phyloP scores from a whole-genome alignment of 2,113 vertebrate genomes.

The Oryzias woworae region DNA sequence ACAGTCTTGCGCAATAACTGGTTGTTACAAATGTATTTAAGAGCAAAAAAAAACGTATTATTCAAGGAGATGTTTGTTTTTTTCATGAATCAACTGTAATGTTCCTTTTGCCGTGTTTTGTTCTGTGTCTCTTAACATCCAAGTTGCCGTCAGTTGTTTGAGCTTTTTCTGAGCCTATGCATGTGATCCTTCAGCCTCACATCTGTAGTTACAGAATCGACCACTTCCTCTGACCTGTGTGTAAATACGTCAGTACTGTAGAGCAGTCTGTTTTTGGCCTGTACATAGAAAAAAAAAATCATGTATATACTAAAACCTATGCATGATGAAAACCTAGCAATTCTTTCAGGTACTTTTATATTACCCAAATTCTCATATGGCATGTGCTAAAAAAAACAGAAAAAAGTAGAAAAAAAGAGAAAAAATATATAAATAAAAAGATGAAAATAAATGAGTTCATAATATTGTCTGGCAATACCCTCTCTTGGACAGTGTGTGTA shows the following conservation, averaged over 20 bases:
- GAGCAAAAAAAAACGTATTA: conserved; percentile 60
- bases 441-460: conserved; percentile 76
- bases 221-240: conserved; percentile 73
- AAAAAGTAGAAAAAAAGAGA: conserved; percentile 53
- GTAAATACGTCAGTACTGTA: conserved; percentile 89
- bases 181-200: conserved; percentile 61
- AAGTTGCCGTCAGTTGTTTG: conserved; percentile 45
- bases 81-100: conserved; percentile 52
- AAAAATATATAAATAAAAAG: conserved; percentile 60
- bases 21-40: conserved; percentile 45
- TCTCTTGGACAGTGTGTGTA: conserved; percentile 73
- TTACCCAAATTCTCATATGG: conserved; percentile 86
- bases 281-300: conserved; percentile 67
- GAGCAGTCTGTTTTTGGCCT: conserved; percentile 82
- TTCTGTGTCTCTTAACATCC: conserved; percentile 56
- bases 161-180: conserved; percentile 61
- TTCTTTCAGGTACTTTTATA: conserved; percentile 99
- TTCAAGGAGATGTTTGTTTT: conserved; percentile 48
- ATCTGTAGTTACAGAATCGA: conserved; percentile 66
- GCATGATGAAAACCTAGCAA: conserved; percentile 95
- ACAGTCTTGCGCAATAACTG: conserved; percentile 63
- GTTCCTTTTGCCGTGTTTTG: conserved; percentile 59
- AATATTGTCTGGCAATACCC: conserved; percentile 76
- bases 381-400: conserved; percentile 88
- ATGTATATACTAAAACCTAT: conserved; percentile 94